Base-by-base conservation (phyloP, 1,140 invertebrate genomes). In the Proales similis region DNA sequence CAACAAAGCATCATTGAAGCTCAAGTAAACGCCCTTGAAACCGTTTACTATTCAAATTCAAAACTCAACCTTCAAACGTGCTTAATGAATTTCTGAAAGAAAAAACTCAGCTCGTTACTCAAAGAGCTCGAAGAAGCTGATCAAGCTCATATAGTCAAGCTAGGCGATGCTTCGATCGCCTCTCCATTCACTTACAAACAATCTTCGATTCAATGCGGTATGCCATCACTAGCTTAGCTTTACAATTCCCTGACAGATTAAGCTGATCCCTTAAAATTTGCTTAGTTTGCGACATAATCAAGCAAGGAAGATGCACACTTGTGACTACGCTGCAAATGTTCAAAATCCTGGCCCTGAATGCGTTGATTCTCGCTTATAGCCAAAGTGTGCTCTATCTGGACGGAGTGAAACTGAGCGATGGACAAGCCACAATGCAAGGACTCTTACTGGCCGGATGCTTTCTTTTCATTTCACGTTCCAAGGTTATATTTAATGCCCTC, bases 321-420 rank as follows among this genome's bases (percentile, higher is more conserved):
- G 94, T 99, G 0, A 98, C 93, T 1, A 99, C 95, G 0, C 78
- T 99, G 36, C 95, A 99, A 77, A 99, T 99, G 95, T 99, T 99
- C 75, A 99, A 99, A 81, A 99, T 99, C 67, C 78, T 99, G 32
- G 95, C 95, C 0, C 74, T 99, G n/a, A 98, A 99, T 77, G 93
- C 95, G 0, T 80, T 99, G 0, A 90, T 98, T 61, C 78, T 95
- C 36, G 95, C 95, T 0, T 99, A 99, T 79, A 91, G 90, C 72
- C 93, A 98, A 76, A 97, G 91, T 22, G 94, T 99, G 6, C 79
- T 99, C 0, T 99, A 98, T 72, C 81, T 98, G 63, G 92, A 97
- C 76, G 93, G 93, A 22, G 88, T 99, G 48, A 97, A 95, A 76
- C 91, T 97, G 68, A 93, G 89, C 70, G 95, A 99, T 74, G 85